These are phyloP conservation scores for Homarus gammarus DNA, from an alignment of 2,888 invertebrate genomes.

Conservation along the genomic window DNA sequence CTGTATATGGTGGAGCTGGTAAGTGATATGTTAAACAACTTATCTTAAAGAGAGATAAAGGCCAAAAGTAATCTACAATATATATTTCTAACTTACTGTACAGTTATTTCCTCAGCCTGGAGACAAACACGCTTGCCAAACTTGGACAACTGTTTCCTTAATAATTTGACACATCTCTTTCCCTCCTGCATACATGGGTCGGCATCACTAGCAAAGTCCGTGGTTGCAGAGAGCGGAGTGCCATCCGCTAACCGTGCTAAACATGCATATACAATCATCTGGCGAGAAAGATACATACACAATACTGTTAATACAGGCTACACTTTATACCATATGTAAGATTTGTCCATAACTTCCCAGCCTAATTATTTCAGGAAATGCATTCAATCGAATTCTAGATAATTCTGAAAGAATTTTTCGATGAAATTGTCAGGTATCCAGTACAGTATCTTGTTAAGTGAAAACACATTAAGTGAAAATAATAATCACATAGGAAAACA, in stretches of 20 bases:
- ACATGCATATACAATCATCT: constrained; percentile 68
- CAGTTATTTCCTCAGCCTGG: constrained; percentile 78
- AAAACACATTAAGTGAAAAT: no score
- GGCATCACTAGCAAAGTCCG: constrained; percentile 78
- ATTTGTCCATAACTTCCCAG: neutral
- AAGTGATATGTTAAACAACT: no score
- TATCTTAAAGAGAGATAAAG: no score
- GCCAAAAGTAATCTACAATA: no score
- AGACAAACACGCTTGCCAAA: constrained; percentile 79
- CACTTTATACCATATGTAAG: neutral
- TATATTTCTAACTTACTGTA: constrained; percentile 80
- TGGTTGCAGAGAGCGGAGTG: constrained; percentile 79
- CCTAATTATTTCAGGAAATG: no score
- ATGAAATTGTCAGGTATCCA: no score
- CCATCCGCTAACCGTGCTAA: constrained; percentile 78
- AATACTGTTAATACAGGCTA: neutral
- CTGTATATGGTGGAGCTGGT: no score
- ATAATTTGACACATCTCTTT: constrained; percentile 78
- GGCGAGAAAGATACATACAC: neutral
- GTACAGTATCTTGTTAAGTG: no score
- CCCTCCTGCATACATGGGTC: constrained; percentile 78
- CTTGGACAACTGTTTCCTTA: constrained; percentile 78
- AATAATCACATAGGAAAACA: no score
- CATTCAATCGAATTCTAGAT: no score
- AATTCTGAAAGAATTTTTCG: no score